Evolutionary conservation across 92 coral and sea anemone species (phyloP).

Genomic region (Umimayanthus kanabou): DNA sequence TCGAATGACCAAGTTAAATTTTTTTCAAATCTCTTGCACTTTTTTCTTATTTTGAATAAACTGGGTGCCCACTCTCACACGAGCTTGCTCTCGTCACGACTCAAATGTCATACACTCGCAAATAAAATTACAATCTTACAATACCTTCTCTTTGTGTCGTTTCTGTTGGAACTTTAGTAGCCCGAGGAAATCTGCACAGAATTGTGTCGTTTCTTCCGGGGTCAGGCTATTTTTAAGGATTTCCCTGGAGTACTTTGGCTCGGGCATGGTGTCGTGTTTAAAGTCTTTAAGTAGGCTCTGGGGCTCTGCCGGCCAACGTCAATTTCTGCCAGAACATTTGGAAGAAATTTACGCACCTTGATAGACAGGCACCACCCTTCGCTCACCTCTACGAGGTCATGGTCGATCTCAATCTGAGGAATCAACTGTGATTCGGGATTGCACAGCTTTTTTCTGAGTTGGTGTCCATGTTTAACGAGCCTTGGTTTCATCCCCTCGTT

Average conservation of each 20-base stretch:
- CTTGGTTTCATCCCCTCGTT: conserved; percentile 27
- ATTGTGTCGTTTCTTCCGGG: not conserved
- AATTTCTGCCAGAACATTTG: not conserved
- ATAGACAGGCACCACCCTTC: conserved; percentile 40
- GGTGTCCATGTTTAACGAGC: conserved; percentile 29
- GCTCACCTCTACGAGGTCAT: conserved; percentile 40
- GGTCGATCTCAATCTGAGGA: conserved; percentile 14
- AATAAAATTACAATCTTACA: no score
- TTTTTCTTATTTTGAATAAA: no score
- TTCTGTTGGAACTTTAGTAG: conserved; percentile 18
- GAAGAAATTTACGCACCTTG: conserved; percentile 1
- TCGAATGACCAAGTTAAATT: no score
- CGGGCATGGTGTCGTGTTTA: conserved; percentile 18
- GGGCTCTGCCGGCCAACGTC: conserved; percentile 31
- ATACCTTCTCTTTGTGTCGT: conserved; percentile 43
- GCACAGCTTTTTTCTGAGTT: conserved; percentile 1
- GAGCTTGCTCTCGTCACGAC: no score
- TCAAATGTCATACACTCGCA: no score
- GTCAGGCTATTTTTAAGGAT: conserved; percentile 23
- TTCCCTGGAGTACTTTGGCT: conserved; percentile 31
- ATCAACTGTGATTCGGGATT: conserved; percentile 23
- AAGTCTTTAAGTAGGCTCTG: conserved; percentile 10
- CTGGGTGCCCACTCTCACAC: no score
- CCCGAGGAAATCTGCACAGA: conserved; percentile 27
- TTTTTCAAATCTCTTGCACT: no score